Evolutionary conservation across 1,140 invertebrate species (phyloP).

Genomic region (Palaemon carinicauda): DNA sequence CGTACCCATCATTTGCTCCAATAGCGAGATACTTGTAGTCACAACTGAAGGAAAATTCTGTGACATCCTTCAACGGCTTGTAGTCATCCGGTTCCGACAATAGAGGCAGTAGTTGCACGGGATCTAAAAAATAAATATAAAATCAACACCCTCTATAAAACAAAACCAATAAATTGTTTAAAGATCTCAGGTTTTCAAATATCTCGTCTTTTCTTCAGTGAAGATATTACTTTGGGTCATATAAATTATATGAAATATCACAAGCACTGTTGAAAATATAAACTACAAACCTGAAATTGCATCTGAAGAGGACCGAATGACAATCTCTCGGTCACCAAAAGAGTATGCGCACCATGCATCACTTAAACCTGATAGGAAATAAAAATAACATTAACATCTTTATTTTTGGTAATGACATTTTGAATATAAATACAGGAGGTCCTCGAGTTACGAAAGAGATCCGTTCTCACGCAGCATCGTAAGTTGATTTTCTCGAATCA

Average conservation of each 20-base stretch:
- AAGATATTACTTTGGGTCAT: too few relatives aligned
- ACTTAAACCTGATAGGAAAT: neutral
- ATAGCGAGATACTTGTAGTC: constrained; percentile 51
- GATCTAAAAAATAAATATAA: constrained; percentile 8
- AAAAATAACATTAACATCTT: neutral
- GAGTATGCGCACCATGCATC: constrained; percentile 53
- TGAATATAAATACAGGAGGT: too few relatives aligned
- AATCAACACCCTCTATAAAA: neutral
- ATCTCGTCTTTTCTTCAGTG: too few relatives aligned
- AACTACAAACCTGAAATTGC: constrained; percentile 43
- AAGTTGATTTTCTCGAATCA: too few relatives aligned
- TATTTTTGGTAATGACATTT: too few relatives aligned
- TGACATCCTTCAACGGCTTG: constrained; percentile 18
- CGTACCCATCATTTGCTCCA: constrained; percentile 49
- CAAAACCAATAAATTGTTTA: too few relatives aligned
- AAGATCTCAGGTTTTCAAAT: too few relatives aligned
- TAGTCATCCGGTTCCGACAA: neutral
- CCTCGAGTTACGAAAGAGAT: too few relatives aligned
- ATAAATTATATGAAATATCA: too few relatives aligned
- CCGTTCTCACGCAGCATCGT: too few relatives aligned
- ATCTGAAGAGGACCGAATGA: constrained; percentile 12
- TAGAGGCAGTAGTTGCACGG: constrained; percentile 13
- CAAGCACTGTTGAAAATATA: neutral
- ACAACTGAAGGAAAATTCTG: constrained; percentile 51
- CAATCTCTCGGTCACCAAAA: constrained; percentile 54